Percentiles rank a stretch among this genome's conserved stretches.
Evolutionary conservation across 2,797 vertebrate genomes (phyloP).

Genomic region (Microhierax caerulescens): DNA sequence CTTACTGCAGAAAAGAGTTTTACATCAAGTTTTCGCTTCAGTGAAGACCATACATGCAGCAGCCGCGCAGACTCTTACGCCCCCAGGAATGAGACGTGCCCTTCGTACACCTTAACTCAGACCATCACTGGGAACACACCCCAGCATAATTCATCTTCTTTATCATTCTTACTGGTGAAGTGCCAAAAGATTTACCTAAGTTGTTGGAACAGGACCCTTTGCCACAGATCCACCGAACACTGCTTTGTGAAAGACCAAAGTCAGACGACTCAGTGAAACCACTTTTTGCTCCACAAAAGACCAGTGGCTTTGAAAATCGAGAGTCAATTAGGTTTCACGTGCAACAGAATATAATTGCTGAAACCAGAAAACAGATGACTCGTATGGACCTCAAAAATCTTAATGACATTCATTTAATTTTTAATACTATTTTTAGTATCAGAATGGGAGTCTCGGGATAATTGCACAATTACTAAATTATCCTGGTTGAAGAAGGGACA

Average conservation of each 20-base stretch:
- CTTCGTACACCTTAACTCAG: not conserved
- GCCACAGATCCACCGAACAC: not conserved
- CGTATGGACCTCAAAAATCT: constrained; percentile 37
- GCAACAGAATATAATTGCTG: constrained; percentile 9
- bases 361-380: constrained; percentile 86
- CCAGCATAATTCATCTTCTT: accelerated
- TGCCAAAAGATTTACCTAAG: not conserved
- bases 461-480: constrained; percentile 93
- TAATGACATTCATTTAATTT: constrained; percentile 67
- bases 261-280: not conserved
- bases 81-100: accelerated
- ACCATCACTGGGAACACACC: not conserved
- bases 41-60: not conserved
- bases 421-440: constrained; percentile 90
- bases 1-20: accelerated
- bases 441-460: constrained; percentile 81
- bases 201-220: not conserved
- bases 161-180: not conserved
- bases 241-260: not conserved
- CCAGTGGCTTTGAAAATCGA: not conserved
- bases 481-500: constrained; percentile 80
- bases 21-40: not conserved
- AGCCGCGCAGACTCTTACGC: not conserved
- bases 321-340: not conserved
- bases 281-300: not conserved